phyloP scores from a whole-genome alignment of 2,113 vertebrate species.

The Corythoichthys intestinalis region DNA sequence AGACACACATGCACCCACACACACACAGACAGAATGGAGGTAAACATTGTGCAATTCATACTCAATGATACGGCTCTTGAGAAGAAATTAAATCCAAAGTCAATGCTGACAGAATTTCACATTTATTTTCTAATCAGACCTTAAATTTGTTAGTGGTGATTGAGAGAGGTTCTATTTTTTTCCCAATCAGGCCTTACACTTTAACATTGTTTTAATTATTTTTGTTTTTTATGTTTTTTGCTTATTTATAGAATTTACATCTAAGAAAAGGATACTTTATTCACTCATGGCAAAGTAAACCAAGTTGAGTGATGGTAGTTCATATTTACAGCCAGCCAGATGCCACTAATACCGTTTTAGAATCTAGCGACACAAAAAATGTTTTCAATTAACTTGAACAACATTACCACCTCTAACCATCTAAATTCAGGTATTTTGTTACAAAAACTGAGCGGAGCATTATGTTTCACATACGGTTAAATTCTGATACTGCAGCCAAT shows the following conservation, averaged over 20 bases:
- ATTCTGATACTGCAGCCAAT: not conserved
- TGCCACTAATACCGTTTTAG: too few species aligned
- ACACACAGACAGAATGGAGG: not conserved
- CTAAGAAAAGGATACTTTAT: not conserved
- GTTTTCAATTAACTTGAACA: too few species aligned
- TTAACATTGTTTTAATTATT: not conserved
- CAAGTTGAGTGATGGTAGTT: too few species aligned
- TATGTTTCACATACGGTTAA: not conserved
- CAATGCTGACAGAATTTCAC: not conserved
- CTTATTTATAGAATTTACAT: not conserved
- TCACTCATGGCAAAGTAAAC: not conserved
- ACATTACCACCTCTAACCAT: not conserved
- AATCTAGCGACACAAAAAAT: not conserved
- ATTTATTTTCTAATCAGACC: not conserved
- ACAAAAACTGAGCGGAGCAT: not conserved
- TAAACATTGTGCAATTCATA: not conserved
- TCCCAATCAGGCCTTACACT: not conserved
- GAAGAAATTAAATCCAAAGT: not conserved
- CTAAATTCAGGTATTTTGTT: not conserved
- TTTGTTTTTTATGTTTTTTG: not conserved
- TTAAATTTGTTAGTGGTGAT: too few species aligned
- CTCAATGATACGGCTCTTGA: not conserved
- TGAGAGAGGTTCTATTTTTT: too few species aligned
- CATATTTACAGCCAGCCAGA: too few species aligned
- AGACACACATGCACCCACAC: not conserved